Percentiles rank a stretch among this genome's conserved stretches.
Conservation (phyloP, 2,888 invertebrate genomes). For the Lumbricus terrestris region DNA sequence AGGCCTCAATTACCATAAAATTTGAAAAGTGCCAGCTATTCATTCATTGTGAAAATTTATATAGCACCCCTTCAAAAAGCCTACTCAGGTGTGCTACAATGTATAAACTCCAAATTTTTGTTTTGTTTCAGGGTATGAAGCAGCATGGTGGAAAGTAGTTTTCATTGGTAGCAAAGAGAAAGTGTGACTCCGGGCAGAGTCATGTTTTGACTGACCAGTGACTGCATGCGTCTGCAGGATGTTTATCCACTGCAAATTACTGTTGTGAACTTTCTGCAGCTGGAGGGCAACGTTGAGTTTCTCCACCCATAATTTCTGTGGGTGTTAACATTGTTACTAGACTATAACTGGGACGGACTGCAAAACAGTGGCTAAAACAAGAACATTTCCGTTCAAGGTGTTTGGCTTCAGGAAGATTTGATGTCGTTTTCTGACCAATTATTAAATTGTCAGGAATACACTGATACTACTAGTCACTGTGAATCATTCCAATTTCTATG, state of each 20-base stretch:
- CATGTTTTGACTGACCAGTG: not conserved
- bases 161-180: not conserved
- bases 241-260: not conserved
- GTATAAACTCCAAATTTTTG: not conserved
- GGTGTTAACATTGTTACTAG: not conserved
- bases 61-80: too few species aligned
- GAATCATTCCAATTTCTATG: not conserved
- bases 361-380: not conserved
- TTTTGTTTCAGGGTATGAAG: not conserved
- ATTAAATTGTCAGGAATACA: not conserved
- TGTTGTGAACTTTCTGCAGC: not conserved
- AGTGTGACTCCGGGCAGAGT: not conserved
- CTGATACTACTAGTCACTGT: too few species aligned
- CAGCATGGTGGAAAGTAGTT: not conserved
- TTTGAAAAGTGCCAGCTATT: too few species aligned
- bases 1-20: too few species aligned
- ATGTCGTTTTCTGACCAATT: too few species aligned
- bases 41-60: too few species aligned
- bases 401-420: not conserved
- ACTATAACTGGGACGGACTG: not conserved
- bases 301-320: not conserved
- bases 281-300: not conserved
- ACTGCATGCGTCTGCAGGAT: not conserved
- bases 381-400: not conserved
- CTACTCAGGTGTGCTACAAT: not conserved